Percentiles rank a stretch among this genome's conserved stretches.
These are phyloP conservation scores for Cettia cetti DNA, from an alignment of 2,113 vertebrate species.

Conservation along the genomic window DNA sequence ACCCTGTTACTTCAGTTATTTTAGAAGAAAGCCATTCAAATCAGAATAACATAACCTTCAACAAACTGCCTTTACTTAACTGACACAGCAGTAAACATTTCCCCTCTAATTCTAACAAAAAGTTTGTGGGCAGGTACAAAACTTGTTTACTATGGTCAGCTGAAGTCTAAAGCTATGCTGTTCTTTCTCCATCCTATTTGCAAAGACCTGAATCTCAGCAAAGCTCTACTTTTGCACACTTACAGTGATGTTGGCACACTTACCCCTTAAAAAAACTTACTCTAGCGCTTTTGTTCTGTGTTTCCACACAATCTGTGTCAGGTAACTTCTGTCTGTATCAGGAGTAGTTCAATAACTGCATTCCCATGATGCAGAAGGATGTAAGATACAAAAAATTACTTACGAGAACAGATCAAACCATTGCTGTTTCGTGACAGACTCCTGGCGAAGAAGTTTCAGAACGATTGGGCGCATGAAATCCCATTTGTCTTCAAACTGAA, in stretches of 20 bases:
- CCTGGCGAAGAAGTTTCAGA: conserved; percentile 95
- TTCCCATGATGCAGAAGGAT: conserved; percentile 27
- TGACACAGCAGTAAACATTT: neutral
- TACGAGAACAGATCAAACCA: conserved; percentile 99
- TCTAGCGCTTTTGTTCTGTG: neutral
- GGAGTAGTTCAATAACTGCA: neutral
- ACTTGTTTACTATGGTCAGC: neutral
- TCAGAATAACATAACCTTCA: neutral
- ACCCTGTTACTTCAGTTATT: neutral
- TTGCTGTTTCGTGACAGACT: conserved; percentile 97
- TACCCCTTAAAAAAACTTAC: neutral
- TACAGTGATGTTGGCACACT: neutral
- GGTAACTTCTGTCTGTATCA: neutral
- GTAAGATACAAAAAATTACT: conserved; percentile 63
- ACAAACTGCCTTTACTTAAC: neutral
- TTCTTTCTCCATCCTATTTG: neutral
- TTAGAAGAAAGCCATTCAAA: conserved; percentile 1
- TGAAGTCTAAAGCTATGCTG: neutral
- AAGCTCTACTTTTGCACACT: neutral
- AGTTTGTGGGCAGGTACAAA: neutral
- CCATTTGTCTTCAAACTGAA: conserved; percentile 99
- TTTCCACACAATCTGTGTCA: neutral
- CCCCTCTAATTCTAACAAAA: neutral
- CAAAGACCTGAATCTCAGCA: neutral
- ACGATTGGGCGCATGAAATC: conserved; percentile 98